Base-by-base conservation (phyloP, 2,888 invertebrate species). In the Agrochola lota region DNA sequence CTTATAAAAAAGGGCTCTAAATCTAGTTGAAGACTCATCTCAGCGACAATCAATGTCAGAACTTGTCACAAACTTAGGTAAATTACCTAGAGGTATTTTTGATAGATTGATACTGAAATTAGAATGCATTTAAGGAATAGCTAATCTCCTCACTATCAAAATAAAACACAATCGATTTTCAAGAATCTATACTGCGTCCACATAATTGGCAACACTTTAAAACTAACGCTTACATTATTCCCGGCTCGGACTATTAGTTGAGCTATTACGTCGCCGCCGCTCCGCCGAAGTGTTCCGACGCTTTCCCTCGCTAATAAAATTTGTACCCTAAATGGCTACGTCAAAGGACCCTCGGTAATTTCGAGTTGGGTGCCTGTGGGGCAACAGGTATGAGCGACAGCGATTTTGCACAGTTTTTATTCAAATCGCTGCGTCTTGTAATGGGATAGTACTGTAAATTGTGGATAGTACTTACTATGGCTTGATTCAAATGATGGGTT, bases 221-320 rank as follows among this genome's bases (percentile, higher is more conserved):
- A 87, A 88, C 85, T 88, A 74, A 71, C 83, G 71, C 75, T 82
- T 85, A 83, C 81, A 85, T 84, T 83, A 75, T 77, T 62, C 81
- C 71, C 73, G 78, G 81, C 71, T 62, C 68, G 84, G 78, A 74
- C 83, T 87, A 87, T 90, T 86, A 88, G 85, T 75, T 59, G 72
- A 30, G 63, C 88, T 80, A 90, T 90, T 89, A 90, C 81, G 43
- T 71, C 82, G 82, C 59, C 69, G 69, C 69, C 85, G 77, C 85
- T 72, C 83, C 64, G 59, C 57, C 77, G 80, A 79, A 84, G 81
- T 83, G 83, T 81, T 80, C 80, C 79, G 57, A 62, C 87, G 83
- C 90, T 89, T 87, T 88, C 88, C 86, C 84, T 77, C 87, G 80
- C 88, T 93, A 93, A 93, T 93, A 90, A 90, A 91, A 93, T 93